These are phyloP conservation scores for Tadarida brasiliensis DNA, from an alignment of 2,797 vertebrate species.

Conservation along the genomic window DNA sequence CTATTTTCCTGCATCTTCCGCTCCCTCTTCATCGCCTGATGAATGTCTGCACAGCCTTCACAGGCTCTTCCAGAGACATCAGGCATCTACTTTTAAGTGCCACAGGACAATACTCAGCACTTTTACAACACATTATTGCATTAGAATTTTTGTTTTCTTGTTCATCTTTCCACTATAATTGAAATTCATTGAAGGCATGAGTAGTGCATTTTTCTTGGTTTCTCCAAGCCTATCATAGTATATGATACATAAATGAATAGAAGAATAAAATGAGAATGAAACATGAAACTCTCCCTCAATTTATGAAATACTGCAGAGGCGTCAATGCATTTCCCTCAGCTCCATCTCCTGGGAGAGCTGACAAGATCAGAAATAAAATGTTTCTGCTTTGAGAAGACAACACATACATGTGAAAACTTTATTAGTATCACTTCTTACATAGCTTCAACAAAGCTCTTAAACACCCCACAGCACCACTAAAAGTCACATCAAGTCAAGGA, in stretches of 20 bases:
- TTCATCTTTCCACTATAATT: slow-evolving; percentile 9
- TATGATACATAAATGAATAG: slow-evolving; percentile 20
- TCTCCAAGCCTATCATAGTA: background rate
- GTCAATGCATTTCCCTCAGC: slow-evolving; percentile 31
- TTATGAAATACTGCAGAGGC: slow-evolving; percentile 4
- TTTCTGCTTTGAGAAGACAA: slow-evolving; percentile 34
- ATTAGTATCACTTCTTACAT: background rate
- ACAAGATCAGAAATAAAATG: slow-evolving; percentile 52
- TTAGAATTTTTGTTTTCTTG: slow-evolving; percentile 36
- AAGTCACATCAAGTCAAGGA: background rate
- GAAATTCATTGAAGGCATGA: background rate
- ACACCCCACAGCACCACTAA: background rate
- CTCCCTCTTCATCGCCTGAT: background rate
- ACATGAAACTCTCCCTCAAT: background rate
- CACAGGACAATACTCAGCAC: background rate
- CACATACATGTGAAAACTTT: background rate
- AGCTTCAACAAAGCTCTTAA: background rate
- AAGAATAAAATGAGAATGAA: slow-evolving; percentile 16
- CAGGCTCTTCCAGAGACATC: background rate
- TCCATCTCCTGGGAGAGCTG: slow-evolving; percentile 38
- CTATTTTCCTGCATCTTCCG: background rate
- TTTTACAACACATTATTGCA: background rate
- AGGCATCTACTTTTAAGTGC: background rate
- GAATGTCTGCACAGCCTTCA: background rate
- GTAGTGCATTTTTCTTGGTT: background rate